Conservation (phyloP, 1,140 invertebrate genomes). For the Apis dorsata region DNA sequence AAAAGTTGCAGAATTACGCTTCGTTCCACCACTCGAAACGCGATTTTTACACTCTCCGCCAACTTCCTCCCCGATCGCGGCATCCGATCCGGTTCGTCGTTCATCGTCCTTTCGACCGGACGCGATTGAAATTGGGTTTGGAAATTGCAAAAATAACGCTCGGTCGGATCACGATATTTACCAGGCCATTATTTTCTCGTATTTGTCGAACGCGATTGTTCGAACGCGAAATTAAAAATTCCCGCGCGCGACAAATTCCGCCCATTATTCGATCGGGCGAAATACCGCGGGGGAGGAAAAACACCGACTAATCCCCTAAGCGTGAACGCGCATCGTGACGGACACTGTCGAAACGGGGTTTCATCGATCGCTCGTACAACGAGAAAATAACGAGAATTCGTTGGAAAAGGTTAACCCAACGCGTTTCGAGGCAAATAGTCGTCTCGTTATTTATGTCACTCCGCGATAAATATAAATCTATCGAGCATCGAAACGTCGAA, state of each 20-base stretch:
- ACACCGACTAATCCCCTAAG: neutral
- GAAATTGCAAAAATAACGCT: constrained; percentile 2
- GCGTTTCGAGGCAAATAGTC: neutral
- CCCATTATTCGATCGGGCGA: neutral
- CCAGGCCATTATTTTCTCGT: neutral
- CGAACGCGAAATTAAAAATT: constrained; percentile 11
- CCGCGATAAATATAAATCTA: too few species aligned
- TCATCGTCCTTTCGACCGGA: constrained; percentile 2
- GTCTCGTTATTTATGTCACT: too few species aligned
- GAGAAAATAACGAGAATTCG: neutral
- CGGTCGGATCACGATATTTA: neutral
- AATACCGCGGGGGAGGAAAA: neutral
- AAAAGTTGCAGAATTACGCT: neutral
- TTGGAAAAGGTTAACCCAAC: neutral
- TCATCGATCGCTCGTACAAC: neutral
- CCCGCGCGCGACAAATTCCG: neutral
- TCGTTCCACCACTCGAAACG: neutral
- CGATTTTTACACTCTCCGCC: neutral
- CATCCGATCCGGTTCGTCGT: neutral
- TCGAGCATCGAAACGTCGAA: too few species aligned
- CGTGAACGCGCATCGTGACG: neutral
- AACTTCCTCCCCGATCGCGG: neutral
- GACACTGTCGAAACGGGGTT: too few species aligned
- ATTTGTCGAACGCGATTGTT: too few species aligned
- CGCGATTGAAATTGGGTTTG: constrained; percentile 23